Conservation (phyloP, 2,888 invertebrate genomes). For the Eristalinus sepulchralis region DNA sequence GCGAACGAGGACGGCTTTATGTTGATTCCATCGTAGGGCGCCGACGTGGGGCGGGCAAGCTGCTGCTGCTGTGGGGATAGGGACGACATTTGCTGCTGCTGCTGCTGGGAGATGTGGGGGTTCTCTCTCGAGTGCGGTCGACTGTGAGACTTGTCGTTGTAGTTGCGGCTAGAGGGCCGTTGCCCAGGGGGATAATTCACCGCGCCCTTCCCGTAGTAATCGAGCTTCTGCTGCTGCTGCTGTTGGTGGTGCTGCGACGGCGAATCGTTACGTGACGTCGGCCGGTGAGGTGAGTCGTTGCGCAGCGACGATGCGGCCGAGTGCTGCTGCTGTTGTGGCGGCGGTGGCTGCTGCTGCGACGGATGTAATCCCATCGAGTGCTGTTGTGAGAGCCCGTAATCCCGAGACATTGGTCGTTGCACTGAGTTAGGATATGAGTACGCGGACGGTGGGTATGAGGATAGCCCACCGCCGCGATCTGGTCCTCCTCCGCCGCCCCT, state of each 20-base stretch:
- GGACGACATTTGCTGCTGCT: conserved; percentile 74
- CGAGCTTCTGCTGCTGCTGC: conserved; percentile 65
- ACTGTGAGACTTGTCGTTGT: conserved; percentile 74
- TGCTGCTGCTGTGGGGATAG: conserved; percentile 73
- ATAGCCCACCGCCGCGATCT: conserved; percentile 34
- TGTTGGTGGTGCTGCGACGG: conserved; percentile 73
- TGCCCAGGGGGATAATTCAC: conserved; percentile 63
- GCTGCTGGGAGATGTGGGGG: conserved; percentile 55
- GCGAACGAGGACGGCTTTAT: conserved; percentile 79
- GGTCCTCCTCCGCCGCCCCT: conserved; percentile 31
- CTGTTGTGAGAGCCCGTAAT: conserved; percentile 73
- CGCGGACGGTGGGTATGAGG: conserved; percentile 69
- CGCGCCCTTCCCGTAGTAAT: conserved; percentile 76
- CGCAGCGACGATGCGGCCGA: conserved; percentile 68
- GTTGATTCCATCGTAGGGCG: conserved; percentile 74
- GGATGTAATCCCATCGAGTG: conserved; percentile 60
- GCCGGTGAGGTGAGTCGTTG: conserved; percentile 75
- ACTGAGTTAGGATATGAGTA: conserved; percentile 72
- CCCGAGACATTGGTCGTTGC: conserved; percentile 73
- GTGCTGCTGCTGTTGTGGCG: conserved; percentile 63
- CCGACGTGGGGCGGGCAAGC: conserved; percentile 62
- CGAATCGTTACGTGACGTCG: conserved; percentile 77
- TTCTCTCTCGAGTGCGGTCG: conserved; percentile 79
- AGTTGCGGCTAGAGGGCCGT: conserved; percentile 75
- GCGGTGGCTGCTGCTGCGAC: conserved; percentile 58